These are phyloP conservation scores for Quadroppia sp. DNA, from an alignment of 2,888 invertebrate genomes.

Conservation along the genomic window DNA sequence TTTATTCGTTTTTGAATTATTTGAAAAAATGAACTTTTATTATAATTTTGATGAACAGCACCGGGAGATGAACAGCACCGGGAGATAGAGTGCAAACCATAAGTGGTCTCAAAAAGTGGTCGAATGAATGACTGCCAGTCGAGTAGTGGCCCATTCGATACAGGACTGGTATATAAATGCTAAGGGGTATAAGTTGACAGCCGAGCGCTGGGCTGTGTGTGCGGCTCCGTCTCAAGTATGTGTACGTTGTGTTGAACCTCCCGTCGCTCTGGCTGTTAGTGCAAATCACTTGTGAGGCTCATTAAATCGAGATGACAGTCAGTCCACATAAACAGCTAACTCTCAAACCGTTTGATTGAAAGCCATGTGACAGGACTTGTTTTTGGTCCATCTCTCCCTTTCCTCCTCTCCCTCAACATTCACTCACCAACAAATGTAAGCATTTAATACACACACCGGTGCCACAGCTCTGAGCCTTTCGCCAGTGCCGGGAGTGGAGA, in stretches of 20 bases:
- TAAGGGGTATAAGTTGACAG: neutral
- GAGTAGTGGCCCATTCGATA: neutral
- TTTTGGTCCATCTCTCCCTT: neutral
- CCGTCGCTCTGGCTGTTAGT: slow-evolving; percentile 16
- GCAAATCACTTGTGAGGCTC: slow-evolving; percentile 16
- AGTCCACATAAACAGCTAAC: slow-evolving; percentile 4
- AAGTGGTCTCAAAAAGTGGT: neutral
- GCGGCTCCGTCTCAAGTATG: neutral
- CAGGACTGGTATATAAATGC: neutral
- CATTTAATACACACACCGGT: neutral
- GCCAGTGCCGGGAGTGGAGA: neutral
- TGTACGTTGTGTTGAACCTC: neutral
- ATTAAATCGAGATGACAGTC: slow-evolving; percentile 16
- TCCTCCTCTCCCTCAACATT: neutral
- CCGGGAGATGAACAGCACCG: neutral
- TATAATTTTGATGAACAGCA: neutral
- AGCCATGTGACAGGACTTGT: slow-evolving; percentile 9
- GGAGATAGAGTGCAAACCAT: neutral
- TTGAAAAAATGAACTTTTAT: neutral
- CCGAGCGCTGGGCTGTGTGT: neutral
- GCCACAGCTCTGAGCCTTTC: neutral
- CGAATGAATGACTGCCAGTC: neutral
- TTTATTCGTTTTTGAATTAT: neutral
- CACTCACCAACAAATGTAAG: neutral
- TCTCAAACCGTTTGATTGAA: slow-evolving; percentile 4